phyloP scores from a whole-genome alignment of 2,797 vertebrate genomes.

The Trachops cirrhosus region DNA sequence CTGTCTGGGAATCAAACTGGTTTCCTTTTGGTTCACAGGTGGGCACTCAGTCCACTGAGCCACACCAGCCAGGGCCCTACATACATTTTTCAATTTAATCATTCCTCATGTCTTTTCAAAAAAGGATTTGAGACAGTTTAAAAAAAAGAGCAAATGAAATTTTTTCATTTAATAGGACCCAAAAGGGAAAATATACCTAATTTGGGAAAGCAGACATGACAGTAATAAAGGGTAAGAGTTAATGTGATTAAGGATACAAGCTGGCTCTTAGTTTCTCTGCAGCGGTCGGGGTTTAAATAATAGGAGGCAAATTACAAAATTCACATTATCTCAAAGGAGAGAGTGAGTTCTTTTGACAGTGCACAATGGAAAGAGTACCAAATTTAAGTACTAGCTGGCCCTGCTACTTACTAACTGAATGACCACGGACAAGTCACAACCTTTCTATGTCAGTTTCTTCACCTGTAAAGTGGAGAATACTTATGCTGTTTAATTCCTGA shows the following conservation, averaged over 20 bases:
- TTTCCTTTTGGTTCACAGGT: too few relatives aligned
- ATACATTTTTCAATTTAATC: slow-evolving; percentile 1
- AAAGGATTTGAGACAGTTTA: background rate
- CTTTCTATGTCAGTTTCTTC: background rate
- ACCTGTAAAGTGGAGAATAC: background rate
- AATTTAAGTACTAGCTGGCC: background rate
- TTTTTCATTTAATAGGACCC: background rate
- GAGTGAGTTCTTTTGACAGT: background rate
- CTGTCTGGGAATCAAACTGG: too few relatives aligned
- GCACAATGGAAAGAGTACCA: background rate
- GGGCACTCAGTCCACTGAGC: too few relatives aligned
- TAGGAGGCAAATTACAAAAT: background rate
- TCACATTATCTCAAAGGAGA: background rate
- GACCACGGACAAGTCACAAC: background rate
- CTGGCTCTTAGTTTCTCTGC: background rate
- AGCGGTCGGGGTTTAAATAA: background rate
- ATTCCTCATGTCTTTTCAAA: background rate
- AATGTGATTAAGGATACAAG: background rate
- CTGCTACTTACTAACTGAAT: background rate
- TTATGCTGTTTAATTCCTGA: background rate
- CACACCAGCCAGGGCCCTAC: background rate
- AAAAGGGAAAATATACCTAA: background rate
- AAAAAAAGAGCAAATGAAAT: background rate
- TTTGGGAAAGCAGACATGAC: background rate
- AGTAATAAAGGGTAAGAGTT: background rate